A percentile compares a stretch with the other conserved stretches of the same genome.
phyloP scores from a whole-genome alignment of 2,888 invertebrate species.

The Apodemia hepburni region DNA sequence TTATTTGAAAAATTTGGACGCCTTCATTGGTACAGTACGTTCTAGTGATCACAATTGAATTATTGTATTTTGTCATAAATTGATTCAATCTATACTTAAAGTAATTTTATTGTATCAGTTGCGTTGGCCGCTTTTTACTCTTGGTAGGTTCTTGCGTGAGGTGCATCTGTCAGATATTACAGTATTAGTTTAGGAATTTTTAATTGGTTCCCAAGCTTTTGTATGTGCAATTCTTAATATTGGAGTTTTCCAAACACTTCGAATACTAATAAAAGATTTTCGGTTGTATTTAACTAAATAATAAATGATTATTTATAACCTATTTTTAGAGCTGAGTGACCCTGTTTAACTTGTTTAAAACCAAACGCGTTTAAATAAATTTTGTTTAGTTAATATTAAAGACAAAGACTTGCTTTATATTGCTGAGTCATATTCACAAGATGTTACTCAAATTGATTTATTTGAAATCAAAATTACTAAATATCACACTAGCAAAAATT shows the following conservation, averaged over 20 bases:
- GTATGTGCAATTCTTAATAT: background rate
- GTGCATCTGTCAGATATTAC: conserved; percentile 33
- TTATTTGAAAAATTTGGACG: conserved; percentile 69
- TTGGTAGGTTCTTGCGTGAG: conserved; percentile 28
- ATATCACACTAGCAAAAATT: no score
- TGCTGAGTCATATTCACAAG: no score
- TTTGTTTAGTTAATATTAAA: no score
- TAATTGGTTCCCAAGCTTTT: background rate
- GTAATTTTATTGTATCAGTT: conserved; percentile 36
- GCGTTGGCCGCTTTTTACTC: conserved; percentile 29
- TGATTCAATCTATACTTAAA: conserved; percentile 24
- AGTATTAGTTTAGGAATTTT: background rate
- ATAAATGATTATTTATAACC: no score
- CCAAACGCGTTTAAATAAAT: no score
- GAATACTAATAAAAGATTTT: no score
- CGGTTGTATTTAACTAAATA: no score
- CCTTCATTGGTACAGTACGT: conserved; percentile 63
- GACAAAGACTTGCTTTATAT: no score
- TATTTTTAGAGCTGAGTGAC: no score
- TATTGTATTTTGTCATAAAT: conserved; percentile 72
- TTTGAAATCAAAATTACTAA: no score
- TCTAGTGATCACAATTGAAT: conserved; percentile 66
- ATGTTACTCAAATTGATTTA: no score
- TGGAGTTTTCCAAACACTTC: conserved; percentile 14
- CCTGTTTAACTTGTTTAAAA: no score